Percentiles rank a stretch among this genome's conserved stretches.
Conservation (phyloP, 2,113 vertebrate genomes). For the Dicentrarchus labrax region DNA sequence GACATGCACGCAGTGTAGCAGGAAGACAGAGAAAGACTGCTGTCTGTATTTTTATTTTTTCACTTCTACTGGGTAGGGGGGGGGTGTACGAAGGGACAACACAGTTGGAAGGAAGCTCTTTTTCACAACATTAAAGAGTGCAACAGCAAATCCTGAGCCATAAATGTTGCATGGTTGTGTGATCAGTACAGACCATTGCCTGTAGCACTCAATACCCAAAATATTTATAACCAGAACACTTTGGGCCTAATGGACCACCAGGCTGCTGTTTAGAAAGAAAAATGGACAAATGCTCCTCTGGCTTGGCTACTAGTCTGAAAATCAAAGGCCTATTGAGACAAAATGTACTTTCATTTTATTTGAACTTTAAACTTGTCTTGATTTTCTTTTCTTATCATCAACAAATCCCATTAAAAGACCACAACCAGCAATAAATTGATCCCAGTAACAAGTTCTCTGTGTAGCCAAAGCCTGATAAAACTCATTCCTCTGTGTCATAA, state of each 20-base stretch:
- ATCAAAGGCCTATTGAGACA: neutral
- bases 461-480: neutral
- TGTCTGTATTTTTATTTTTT: slow-evolving; percentile 20
- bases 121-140: slow-evolving; percentile 7
- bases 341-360: neutral
- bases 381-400: neutral
- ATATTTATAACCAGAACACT: slow-evolving; percentile 20
- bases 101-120: neutral
- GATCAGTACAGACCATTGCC: slow-evolving; percentile 24
- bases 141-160: slow-evolving; percentile 25
- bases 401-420: neutral
- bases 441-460: neutral
- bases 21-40: slow-evolving; percentile 24
- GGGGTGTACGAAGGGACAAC: neutral
- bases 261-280: slow-evolving; percentile 25
- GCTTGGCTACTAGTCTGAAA: neutral
- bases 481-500: neutral
- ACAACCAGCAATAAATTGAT: neutral
- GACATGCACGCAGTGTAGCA: slow-evolving; percentile 25
- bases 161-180: slow-evolving; percentile 29
- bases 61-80: slow-evolving; percentile 7
- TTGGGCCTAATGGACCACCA: slow-evolving; percentile 16
- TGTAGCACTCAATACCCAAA: neutral
- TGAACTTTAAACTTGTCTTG: neutral
- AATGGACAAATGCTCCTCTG: slow-evolving; percentile 1